Conservation (phyloP, 1,140 invertebrate species). For the Drusus annulatus region DNA sequence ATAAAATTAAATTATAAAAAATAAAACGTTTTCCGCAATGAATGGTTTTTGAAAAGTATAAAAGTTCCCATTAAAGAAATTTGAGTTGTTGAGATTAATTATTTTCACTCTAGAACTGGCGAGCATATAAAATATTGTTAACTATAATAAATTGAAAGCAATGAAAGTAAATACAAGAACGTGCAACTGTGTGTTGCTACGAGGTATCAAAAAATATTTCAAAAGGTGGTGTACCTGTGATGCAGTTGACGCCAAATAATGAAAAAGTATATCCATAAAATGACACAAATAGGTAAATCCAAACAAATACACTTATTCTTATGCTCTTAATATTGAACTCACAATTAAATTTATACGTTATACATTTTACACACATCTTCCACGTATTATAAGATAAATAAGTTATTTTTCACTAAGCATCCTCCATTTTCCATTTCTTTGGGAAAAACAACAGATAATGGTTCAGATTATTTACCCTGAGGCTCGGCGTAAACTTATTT, state of each 20-base stretch:
- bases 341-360: not conserved
- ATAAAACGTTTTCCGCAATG: too few relatives aligned
- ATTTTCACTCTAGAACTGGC: too few relatives aligned
- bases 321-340: not conserved
- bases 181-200: too few relatives aligned
- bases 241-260: not conserved
- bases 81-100: too few relatives aligned
- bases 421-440: not conserved
- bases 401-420: too few relatives aligned
- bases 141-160: too few relatives aligned
- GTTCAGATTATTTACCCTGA: not conserved
- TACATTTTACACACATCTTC: not conserved
- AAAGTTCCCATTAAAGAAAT: too few relatives aligned
- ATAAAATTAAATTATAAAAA: too few relatives aligned
- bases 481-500: not conserved
- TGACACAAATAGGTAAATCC: not conserved
- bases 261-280: not conserved
- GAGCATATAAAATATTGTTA: too few relatives aligned
- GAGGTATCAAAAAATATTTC: not conserved
- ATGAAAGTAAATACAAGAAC: too few relatives aligned
- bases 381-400: too few relatives aligned
- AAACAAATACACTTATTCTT: not conserved
- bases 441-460: not conserved
- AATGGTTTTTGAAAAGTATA: too few relatives aligned
- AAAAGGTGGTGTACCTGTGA: not conserved